Evolutionary conservation across 2,888 invertebrate species (phyloP), one percentile per base, ranked within the genome.

Genomic region (Mythimna ferrago): DNA sequence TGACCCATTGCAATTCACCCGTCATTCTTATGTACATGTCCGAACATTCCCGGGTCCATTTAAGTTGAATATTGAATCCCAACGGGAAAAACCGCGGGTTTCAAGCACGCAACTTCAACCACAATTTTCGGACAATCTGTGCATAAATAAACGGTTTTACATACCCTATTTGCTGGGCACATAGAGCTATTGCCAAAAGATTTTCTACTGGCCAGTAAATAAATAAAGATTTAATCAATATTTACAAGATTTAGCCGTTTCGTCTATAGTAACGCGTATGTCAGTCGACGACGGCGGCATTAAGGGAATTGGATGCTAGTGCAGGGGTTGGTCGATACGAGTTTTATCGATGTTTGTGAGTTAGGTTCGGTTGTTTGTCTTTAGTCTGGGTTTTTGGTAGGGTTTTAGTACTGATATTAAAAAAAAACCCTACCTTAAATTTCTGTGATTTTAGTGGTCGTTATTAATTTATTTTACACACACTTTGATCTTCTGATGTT

Each of bases 281-380:
- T 88, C 88, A 86, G 83, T 76, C 78, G 89, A 83, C 88, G 84
- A 88, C 57, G 83, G 77, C 63, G 78, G 84, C 90, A 91, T 91
- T 92, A 90, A 83, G 89, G 89, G 89, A 89, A 90, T 92, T 90
- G 90, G 83, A 80, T 73, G 73, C 73, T 90, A 90, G 87, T 83
- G 91, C 82, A 79, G 88, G 70, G 81, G 72, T 16, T 63, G 80
- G 80, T 86, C 85, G 87, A 87, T 83, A n/a, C 66, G 76, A 72
- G 71, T 72, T 76, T 75, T 83, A 80, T 84, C 83, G 82, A 84
- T 81, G 73, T 75, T 69, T 48, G 48, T 48, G 5, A 6, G 61
- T 16, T 32, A 19, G 44, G 6, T 51, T 21, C 1, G 19, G 41
- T 5, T 16, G 14, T 53, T 66, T 19, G 21, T 6, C 21, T 53